A percentile compares a stretch with the other conserved stretches of the same genome.
These are phyloP conservation scores for Brachyptera putata DNA, from an alignment of 2,888 invertebrate genomes.

Conservation along the genomic window DNA sequence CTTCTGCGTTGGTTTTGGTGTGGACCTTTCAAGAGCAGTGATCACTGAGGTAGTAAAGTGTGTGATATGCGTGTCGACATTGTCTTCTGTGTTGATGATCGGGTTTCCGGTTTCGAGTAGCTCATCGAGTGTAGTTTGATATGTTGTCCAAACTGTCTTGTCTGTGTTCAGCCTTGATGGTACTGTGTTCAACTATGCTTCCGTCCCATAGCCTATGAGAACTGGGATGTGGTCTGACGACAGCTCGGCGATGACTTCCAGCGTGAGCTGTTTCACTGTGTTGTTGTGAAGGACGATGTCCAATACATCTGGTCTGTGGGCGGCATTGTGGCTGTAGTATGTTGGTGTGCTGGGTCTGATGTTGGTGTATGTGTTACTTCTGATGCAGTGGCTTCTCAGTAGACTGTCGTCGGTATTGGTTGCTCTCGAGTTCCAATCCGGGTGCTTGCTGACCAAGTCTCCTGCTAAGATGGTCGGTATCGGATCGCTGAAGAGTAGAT, in stretches of 20 bases:
- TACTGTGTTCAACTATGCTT: not conserved
- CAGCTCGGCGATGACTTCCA: not conserved
- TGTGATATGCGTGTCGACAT: not conserved
- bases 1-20: not conserved
- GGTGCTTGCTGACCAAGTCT: slow-evolving; percentile 12
- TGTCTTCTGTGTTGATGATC: not conserved
- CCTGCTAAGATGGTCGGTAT: too few relatives aligned
- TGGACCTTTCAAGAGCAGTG: not conserved
- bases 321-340: not conserved
- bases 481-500: too few relatives aligned
- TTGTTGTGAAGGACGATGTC: not conserved
- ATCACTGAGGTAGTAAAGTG: not conserved
- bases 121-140: not conserved
- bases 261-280: not conserved
- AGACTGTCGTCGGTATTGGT: not conserved
- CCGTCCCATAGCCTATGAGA: not conserved
- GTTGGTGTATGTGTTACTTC: too few relatives aligned
- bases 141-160: not conserved
- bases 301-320: not conserved
- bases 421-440: not conserved
- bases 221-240: not conserved
- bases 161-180: not conserved
- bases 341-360: not conserved
- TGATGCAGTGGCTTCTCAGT: too few relatives aligned
- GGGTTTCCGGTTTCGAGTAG: not conserved